phyloP scores from a whole-genome alignment of 64 coral and sea anemone species.

The Orbicella faveolata region DNA sequence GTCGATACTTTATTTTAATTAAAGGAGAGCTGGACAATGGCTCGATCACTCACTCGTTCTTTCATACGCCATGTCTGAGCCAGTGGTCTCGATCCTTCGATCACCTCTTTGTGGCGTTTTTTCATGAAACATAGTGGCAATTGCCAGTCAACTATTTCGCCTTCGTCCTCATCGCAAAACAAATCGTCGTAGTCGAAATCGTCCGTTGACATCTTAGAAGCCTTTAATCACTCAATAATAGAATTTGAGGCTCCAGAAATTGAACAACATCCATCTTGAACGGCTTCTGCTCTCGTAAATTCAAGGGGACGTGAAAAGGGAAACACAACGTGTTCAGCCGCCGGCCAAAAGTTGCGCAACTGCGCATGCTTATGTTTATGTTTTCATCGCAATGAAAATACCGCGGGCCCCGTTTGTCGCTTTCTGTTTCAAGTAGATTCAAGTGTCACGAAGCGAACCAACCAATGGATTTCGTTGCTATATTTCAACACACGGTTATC shows the following conservation, averaged over 20 bases:
- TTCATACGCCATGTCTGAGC: constrained; percentile 99
- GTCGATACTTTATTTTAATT: background rate
- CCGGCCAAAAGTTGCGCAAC: background rate
- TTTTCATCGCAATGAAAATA: constrained; percentile 57
- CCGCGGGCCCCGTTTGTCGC: constrained; percentile 63
- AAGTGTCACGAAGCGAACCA: background rate
- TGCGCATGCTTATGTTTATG: constrained; percentile 85
- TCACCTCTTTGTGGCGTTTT: constrained; percentile 87
- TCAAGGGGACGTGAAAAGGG: background rate
- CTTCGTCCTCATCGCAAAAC: constrained; percentile 87
- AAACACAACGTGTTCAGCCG: constrained; percentile 38
- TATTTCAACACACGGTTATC: background rate
- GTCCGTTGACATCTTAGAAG: constrained; percentile 77
- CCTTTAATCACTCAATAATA: background rate
- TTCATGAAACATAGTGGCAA: constrained; percentile 98
- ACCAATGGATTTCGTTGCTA: constrained; percentile 11
- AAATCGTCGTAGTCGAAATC: constrained; percentile 75
- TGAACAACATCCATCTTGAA: constrained; percentile 24
- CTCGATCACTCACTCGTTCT: constrained; percentile 72
- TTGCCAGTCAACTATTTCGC: constrained; percentile 97
- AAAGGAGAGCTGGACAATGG: background rate
- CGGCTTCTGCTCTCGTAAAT: background rate
- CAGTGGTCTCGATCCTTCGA: constrained; percentile 82
- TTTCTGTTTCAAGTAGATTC: too few relatives aligned
- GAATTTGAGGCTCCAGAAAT: background rate